phyloP scores from a whole-genome alignment of 1,140 invertebrate species.

The Dolichoris vasculosae region DNA sequence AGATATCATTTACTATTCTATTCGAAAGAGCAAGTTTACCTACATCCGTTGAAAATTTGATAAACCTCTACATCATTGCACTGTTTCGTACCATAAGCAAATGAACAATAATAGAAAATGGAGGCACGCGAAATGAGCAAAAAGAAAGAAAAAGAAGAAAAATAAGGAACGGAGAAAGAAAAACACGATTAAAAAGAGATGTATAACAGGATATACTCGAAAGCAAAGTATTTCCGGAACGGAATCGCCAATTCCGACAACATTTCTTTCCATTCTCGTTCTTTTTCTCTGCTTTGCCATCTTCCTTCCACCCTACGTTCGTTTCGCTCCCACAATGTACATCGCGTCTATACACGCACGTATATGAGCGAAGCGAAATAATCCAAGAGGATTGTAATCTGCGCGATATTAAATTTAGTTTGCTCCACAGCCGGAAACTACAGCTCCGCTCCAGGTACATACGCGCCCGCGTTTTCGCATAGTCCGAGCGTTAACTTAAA shows the following conservation, averaged over 20 bases:
- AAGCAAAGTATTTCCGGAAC: slow-evolving; percentile 31
- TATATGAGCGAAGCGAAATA: slow-evolving; percentile 62
- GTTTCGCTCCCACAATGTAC: background rate
- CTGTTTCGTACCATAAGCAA: no score
- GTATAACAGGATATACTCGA: slow-evolving; percentile 24
- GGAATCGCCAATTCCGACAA: slow-evolving; percentile 45
- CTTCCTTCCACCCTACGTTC: background rate
- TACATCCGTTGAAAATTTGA: no score
- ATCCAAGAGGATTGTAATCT: slow-evolving; percentile 68
- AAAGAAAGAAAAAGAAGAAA: background rate
- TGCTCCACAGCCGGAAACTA: slow-evolving; percentile 60
- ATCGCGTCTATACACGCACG: slow-evolving; percentile 51
- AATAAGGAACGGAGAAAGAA: background rate
- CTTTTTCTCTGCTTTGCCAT: background rate
- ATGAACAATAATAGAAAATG: background rate
- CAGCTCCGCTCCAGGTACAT: slow-evolving; percentile 55
- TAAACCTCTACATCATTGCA: no score
- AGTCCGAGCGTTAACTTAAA: slow-evolving; percentile 66
- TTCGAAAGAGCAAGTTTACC: no score
- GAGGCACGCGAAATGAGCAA: background rate
- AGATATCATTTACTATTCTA: no score
- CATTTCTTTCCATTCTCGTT: slow-evolving; percentile 39
- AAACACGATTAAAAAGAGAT: slow-evolving; percentile 23
- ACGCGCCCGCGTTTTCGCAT: slow-evolving; percentile 28
- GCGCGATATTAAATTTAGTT: slow-evolving; percentile 71